Conservation (phyloP, 2,797 vertebrate species). For the Muscicapa comitata region DNA sequence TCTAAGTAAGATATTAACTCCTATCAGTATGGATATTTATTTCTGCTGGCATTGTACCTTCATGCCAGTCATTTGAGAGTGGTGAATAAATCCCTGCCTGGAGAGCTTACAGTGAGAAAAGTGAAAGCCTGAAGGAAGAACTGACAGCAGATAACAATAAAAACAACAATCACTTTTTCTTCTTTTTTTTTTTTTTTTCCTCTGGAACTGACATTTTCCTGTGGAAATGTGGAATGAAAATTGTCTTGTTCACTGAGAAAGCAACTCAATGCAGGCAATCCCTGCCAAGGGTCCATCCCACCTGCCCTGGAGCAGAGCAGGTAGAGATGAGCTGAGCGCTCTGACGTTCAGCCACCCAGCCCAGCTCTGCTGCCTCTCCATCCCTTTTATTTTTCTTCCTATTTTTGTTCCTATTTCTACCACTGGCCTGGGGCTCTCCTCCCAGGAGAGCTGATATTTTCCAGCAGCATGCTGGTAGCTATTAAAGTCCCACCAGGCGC, state of each 20-base stretch:
- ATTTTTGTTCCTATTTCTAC: background rate
- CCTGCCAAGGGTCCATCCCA: background rate
- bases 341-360: background rate
- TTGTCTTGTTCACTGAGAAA: background rate
- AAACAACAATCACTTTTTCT: background rate
- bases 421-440: background rate
- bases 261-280: background rate
- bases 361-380: background rate
- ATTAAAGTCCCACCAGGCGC: background rate
- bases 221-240: background rate
- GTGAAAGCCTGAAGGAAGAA: background rate
- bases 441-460: background rate
- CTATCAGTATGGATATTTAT: background rate
- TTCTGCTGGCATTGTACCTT: background rate
- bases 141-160: background rate
- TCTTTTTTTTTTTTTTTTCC: too few species aligned
- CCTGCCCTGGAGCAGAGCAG: accelerated
- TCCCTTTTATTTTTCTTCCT: background rate
- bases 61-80: background rate
- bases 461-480: background rate
- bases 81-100: background rate
- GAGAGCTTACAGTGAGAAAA: background rate
- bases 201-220: background rate
- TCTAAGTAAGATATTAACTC: background rate
- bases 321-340: background rate